Evolutionary conservation across 1,140 invertebrate species (phyloP), one percentile per base, ranked within the genome.

Genomic region (Hypothenemus hampei): DNA sequence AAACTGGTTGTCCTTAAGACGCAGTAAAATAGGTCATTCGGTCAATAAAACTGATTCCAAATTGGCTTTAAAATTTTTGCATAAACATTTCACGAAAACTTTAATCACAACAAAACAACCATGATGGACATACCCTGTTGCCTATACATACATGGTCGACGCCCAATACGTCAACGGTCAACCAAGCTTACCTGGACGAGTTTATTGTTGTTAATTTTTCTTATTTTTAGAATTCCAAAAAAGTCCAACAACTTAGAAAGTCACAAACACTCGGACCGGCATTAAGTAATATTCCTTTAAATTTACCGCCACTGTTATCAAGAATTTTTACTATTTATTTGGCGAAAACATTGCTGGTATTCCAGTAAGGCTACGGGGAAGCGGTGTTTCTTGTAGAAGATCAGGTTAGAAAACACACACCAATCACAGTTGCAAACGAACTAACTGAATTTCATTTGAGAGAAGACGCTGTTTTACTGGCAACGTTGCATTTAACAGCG

Each of bases 91-190:
- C 33, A 49, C n/a, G n/a, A n/a, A 51, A 51, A 41, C 20, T 20
- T 11, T 8, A 16, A 8, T 20, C 15, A 40, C 18, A 41, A 41
- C 39, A 21, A 41, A 20, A 20, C n/a, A n/a, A 37, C 49, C 49
- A 51, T 51, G 49, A 31, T 43, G 40, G 40, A 8, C 36, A 29
- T 29, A 13, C 47, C 47, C n/a, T n/a, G n/a, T 44, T 53, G 40
- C 37, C 36, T 24, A 24, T 18, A 22, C 16, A 37, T 20, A 20
- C 10, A 53, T 53, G 50, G 50, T 45, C 29, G 50, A 53, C 50
- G 50, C 50, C 50, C 50, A 53, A 53, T 41, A 53, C 50, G 50
- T 53, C 50, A 53, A 53, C 50, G 40, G 50, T 53, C 50, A 53
- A 10, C 18, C n/a, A n/a, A n/a, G 29, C 50, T 53, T 53, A 53